Evolutionary conservation across 2,113 vertebrate species (phyloP).

Genomic region (Conger conger): DNA sequence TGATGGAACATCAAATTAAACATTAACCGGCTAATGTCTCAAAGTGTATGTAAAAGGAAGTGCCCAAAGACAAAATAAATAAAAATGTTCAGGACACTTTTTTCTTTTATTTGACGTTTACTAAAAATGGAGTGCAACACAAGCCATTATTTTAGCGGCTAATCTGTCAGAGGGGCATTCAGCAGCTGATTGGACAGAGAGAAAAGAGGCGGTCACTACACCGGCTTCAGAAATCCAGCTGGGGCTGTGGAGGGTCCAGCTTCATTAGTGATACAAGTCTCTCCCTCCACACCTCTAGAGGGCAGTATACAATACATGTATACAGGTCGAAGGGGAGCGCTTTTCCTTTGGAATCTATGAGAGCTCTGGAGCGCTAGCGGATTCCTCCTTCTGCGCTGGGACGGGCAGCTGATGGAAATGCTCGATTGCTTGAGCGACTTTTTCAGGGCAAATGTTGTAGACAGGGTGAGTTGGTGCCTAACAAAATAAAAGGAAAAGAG

Average conservation of each 20-base stretch:
- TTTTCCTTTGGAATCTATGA: slow-evolving; percentile 22
- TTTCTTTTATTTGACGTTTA: not conserved
- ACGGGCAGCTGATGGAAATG: slow-evolving; percentile 80
- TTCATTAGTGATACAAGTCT: not conserved
- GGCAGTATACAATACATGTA: not conserved
- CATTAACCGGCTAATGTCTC: not conserved
- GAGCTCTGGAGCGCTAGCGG: slow-evolving; percentile 20
- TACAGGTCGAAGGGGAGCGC: not conserved
- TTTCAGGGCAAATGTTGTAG: slow-evolving; percentile 92
- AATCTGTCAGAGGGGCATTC: not conserved
- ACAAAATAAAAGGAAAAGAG: not conserved
- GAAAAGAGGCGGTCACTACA: not conserved
- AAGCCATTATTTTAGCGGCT: not conserved
- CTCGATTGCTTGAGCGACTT: slow-evolving; percentile 80
- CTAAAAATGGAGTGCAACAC: not conserved
- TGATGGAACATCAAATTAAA: not conserved
- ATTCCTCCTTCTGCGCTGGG: slow-evolving; percentile 46
- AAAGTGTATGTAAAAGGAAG: not conserved
- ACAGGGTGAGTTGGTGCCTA: slow-evolving; percentile 92
- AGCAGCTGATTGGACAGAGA: not conserved
- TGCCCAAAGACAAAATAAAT: not conserved
- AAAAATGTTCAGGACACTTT: not conserved
- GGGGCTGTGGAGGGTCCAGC: not conserved
- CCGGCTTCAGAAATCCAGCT: not conserved
- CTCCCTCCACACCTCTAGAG: not conserved